These are phyloP conservation scores for Hyaena hyaena DNA, from an alignment of 2,113 vertebrate species.

Conservation along the genomic window DNA sequence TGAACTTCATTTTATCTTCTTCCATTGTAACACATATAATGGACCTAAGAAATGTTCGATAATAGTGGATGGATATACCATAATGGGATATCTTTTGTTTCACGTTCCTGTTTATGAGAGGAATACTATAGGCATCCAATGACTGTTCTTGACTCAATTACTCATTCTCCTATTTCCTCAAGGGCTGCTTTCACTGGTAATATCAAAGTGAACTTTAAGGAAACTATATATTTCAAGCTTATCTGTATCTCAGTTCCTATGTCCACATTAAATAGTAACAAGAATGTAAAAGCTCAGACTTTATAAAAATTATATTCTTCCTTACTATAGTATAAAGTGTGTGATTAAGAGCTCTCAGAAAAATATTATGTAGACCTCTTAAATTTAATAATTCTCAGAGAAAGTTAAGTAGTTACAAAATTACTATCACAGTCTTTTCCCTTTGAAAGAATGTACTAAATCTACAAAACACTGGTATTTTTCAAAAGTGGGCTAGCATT, in stretches of 20 bases:
- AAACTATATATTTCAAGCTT: constrained; percentile 57
- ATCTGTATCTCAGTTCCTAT: constrained; percentile 43
- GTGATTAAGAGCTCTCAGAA: not conserved
- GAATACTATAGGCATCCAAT: not conserved
- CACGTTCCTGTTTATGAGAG: not conserved
- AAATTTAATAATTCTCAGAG: constrained; percentile 6
- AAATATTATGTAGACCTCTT: constrained; percentile 37
- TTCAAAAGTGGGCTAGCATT: not conserved
- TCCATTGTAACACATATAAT: not conserved
- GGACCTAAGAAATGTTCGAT: not conserved
- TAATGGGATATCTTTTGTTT: not conserved
- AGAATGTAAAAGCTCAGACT: constrained; percentile 28
- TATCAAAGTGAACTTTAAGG: constrained; percentile 61
- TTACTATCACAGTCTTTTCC: not conserved
- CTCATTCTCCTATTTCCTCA: not conserved
- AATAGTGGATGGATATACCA: not conserved
- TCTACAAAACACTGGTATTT: not conserved
- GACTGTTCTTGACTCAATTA: constrained; percentile 14
- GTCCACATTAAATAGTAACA: constrained; percentile 50
- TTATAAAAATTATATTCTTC: constrained; percentile 63
- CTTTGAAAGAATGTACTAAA: constrained; percentile 8
- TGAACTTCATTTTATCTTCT: constrained; percentile 33
- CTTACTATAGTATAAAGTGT: not conserved
- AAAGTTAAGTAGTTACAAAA: constrained; percentile 36
- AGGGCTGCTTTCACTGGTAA: constrained; percentile 13